phyloP scores from a whole-genome alignment of 2,888 invertebrate species.

The Macrophya alboannulata region DNA sequence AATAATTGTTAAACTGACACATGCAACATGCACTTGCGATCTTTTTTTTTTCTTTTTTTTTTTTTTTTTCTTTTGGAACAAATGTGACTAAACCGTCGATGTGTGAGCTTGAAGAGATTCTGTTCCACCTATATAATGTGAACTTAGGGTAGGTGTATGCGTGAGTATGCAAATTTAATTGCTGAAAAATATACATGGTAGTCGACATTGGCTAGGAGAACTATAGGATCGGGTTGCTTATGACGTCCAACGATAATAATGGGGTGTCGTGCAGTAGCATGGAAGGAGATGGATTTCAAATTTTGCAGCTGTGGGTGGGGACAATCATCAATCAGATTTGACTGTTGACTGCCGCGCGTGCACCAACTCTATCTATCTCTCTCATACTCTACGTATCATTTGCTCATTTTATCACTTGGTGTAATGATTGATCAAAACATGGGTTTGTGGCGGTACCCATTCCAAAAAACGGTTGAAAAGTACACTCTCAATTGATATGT shows the following conservation, averaged over 20 bases:
- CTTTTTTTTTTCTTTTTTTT: not conserved
- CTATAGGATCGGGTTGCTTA: not conserved
- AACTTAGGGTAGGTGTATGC: not conserved
- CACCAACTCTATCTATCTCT: too few species aligned
- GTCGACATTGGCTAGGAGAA: not conserved
- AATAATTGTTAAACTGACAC: not conserved
- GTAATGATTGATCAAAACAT: conserved; percentile 6
- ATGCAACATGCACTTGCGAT: not conserved
- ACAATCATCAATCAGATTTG: conserved; percentile 24
- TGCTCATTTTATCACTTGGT: not conserved
- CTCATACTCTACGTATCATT: not conserved
- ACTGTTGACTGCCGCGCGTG: conserved; percentile 7
- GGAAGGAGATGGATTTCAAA: conserved; percentile 2
- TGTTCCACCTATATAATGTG: not conserved
- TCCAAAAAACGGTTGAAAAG: not conserved
- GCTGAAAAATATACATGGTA: not conserved
- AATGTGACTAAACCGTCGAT: not conserved
- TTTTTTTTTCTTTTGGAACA: too few species aligned
- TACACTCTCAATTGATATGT: not conserved
- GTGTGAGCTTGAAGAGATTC: not conserved
- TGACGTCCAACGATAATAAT: not conserved
- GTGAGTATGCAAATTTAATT: too few species aligned
- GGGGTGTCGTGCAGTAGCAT: not conserved
- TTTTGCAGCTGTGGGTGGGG: not conserved
- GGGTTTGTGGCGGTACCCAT: not conserved